Evolutionary conservation across 2,113 vertebrate species (phyloP).

Genomic region (Felis chaus): DNA sequence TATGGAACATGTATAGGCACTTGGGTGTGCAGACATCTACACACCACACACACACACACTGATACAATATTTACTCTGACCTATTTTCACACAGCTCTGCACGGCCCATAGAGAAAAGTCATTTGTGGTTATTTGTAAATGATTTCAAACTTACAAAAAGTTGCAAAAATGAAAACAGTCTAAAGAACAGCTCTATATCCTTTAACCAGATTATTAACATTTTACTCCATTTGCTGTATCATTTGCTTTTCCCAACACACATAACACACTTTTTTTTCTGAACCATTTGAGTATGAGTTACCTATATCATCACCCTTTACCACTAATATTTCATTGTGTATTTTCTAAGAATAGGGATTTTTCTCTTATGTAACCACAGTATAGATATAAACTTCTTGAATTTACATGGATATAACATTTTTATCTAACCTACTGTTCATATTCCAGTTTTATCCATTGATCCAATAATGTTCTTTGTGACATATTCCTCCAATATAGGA

Average conservation of each 20-base stretch:
- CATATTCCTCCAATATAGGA: neutral
- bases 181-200: neutral
- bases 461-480: neutral
- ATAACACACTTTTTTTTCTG: neutral
- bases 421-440: constrained; percentile 19
- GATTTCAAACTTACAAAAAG: constrained; percentile 19
- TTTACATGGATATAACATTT: constrained; percentile 15
- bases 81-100: constrained; percentile 1
- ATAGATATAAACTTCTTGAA: constrained; percentile 5
- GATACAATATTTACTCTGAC: neutral
- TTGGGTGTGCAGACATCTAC: neutral
- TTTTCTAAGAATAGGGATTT: neutral
- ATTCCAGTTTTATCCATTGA: neutral
- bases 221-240: neutral
- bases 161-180: constrained; percentile 9
- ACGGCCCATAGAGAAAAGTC: neutral
- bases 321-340: neutral
- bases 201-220: neutral
- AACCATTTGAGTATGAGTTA: neutral
- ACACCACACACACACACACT: neutral
- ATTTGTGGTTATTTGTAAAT: neutral
- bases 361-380: neutral
- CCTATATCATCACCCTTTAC: neutral
- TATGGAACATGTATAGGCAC: neutral
- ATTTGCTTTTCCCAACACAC: neutral